phyloP scores from a whole-genome alignment of 2,888 invertebrate genomes.

The Acleris emargana region DNA sequence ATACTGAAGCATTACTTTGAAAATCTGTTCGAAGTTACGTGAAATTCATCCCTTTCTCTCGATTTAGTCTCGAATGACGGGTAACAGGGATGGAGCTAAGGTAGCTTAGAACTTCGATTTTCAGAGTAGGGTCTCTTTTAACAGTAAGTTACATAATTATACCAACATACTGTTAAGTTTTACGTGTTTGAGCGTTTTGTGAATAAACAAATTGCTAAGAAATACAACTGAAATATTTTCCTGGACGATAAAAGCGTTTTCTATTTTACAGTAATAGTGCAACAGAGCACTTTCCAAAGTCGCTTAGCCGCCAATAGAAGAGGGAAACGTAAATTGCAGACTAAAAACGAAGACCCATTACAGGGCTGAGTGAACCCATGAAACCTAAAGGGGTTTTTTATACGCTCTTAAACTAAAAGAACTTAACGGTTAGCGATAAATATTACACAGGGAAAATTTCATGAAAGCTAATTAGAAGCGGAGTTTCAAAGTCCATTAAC shows the following conservation, averaged over 20 bases:
- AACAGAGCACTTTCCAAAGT: slow-evolving; percentile 10
- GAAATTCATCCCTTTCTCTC: no score
- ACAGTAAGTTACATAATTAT: no score
- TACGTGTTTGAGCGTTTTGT: no score
- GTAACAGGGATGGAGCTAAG: no score
- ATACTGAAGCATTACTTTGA: no score
- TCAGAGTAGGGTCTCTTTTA: no score
- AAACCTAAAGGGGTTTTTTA: slow-evolving; percentile 23
- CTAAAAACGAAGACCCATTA: slow-evolving; percentile 29
- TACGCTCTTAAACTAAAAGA: slow-evolving; percentile 3
- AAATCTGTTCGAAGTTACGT: no score
- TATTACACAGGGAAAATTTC: slow-evolving; percentile 43
- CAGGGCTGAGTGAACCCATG: slow-evolving; percentile 17
- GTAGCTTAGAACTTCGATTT: no score
- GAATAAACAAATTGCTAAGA: no score
- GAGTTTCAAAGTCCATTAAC: slow-evolving; percentile 60
- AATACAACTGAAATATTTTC: no score
- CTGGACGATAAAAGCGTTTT: neutral
- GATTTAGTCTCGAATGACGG: no score
- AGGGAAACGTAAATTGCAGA: slow-evolving; percentile 24
- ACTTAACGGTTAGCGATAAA: slow-evolving; percentile 25
- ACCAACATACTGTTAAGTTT: no score
- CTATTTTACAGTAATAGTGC: slow-evolving; percentile 13
- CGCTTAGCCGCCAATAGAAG: slow-evolving; percentile 30
- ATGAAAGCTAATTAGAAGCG: slow-evolving; percentile 58